Evolutionary conservation across 1,140 invertebrate species (phyloP), one percentile per base, ranked within the genome.

Genomic region (Helicoverpa armigera): DNA sequence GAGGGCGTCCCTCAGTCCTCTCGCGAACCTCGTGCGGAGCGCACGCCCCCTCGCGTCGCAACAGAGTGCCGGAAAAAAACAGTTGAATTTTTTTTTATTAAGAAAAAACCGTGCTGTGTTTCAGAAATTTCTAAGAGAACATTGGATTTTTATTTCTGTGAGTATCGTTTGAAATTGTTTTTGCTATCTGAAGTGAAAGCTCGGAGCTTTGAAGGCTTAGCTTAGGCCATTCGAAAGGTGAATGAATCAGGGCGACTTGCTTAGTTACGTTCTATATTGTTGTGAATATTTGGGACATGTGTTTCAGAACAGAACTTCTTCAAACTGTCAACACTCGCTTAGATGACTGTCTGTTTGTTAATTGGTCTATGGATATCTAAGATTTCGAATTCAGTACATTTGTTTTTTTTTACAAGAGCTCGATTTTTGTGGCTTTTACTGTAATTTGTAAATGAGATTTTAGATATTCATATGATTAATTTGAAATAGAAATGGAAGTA

Each of bases 71-170:
- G 85, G 75, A 87, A 83, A 81, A 80, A 86, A 89, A 88, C 88
- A 87, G 86, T 89, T 89, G 73, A 81, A 82, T 89, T 87, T 88
- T 86, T n/a, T 87, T 89, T 81, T 85, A 89, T 85, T 65, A 78
- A 29, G 77, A 87, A 92, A 88, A 93, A 92, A 88, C 84, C 89
- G 92, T 94, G 92, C 84, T 91, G 92, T 94, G 92, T 89, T 85
- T 86, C 82, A 84, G 53, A 76, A 87, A 86, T 84, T 85, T 81
- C 67, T 72, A 83, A 82, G 76, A 83, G 76, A 80, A 81, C 80
- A 81, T 91, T 91, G 91, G 91, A 92, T 93, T 92, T 88, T 87
- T 84, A 80, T 86, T 81, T 84, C 83, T 82, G 92, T 94, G 87
- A 93, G 92, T 94, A 90, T 82, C 76, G 35, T 63, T 48, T 58